phyloP scores from a whole-genome alignment of 2,797 vertebrate species.

The Onychomys leucogaster region DNA sequence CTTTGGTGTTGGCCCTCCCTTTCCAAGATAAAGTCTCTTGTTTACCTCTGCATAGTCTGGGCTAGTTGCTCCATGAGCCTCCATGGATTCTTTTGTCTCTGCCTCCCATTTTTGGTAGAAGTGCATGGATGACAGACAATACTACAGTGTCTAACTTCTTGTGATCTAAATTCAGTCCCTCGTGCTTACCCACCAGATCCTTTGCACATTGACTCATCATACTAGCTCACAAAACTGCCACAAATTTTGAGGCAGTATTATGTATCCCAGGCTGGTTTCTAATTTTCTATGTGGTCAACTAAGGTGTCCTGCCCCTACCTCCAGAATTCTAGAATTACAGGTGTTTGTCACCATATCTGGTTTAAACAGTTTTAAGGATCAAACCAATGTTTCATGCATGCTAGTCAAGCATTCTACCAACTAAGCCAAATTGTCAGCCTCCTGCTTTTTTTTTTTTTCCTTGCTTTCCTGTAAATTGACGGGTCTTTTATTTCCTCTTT shows the following conservation, averaged over 20 bases:
- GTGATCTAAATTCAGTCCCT: background rate
- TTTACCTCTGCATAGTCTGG: background rate
- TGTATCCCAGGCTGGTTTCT: background rate
- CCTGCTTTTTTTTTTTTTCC: background rate
- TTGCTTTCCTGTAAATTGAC: background rate
- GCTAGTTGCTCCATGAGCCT: background rate
- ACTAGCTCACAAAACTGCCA: background rate
- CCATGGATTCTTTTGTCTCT: background rate
- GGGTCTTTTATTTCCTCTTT: no score
- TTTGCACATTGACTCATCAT: background rate
- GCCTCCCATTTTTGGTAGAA: background rate
- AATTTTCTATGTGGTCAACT: background rate
- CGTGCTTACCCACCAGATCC: background rate
- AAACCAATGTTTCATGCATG: no score
- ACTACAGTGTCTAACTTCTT: background rate
- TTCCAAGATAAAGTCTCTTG: background rate
- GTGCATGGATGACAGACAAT: background rate
- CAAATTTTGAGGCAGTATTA: background rate
- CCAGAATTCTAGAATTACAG: background rate
- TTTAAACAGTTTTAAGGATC: background rate
- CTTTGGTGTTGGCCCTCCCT: background rate
- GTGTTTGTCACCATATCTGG: background rate
- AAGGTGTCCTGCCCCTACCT: background rate
- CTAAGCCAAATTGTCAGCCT: no score
- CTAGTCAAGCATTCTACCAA: background rate